These are phyloP conservation scores for Umimayanthus chanpuru DNA, from an alignment of 92 coral and sea anemone species.

Conservation along the genomic window DNA sequence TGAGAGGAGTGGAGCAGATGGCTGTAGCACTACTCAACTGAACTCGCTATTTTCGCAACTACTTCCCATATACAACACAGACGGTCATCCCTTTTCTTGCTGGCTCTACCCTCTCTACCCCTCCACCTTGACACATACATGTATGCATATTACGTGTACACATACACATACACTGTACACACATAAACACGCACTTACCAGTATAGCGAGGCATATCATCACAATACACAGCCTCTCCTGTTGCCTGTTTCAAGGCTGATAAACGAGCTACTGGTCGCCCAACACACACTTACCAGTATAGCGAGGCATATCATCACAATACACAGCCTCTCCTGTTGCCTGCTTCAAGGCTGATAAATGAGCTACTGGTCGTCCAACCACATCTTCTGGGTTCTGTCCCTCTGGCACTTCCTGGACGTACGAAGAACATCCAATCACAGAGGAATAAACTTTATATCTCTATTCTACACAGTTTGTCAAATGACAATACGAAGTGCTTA, in stretches of 20 bases:
- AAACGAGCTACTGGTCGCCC: conserved; percentile 78
- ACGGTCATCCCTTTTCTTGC: too few relatives aligned
- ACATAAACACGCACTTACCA: background rate
- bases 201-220: conserved; percentile 71
- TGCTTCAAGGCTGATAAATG: conserved; percentile 82
- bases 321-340: conserved; percentile 84
- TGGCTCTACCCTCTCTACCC: too few relatives aligned
- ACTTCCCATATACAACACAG: too few relatives aligned
- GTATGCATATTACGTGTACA: too few relatives aligned
- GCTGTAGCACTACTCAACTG: too few relatives aligned
- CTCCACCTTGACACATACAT: background rate
- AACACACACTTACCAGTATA: conserved; percentile 64
- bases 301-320: conserved; percentile 82
- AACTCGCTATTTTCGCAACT: too few relatives aligned
- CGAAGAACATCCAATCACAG: background rate
- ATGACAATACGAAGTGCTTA: too few relatives aligned
- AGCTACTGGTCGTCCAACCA: conserved; percentile 74
- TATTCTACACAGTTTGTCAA: background rate
- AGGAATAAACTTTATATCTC: too few relatives aligned
- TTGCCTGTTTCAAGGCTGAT: conserved; percentile 77
- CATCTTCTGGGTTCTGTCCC: conserved; percentile 73
- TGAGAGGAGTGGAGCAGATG: too few relatives aligned
- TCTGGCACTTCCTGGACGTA: conserved; percentile 74
- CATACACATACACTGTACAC: background rate
- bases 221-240: conserved; percentile 85